Conservation (phyloP, 2,113 vertebrate genomes). For the Acrocephalus arundinaceus region DNA sequence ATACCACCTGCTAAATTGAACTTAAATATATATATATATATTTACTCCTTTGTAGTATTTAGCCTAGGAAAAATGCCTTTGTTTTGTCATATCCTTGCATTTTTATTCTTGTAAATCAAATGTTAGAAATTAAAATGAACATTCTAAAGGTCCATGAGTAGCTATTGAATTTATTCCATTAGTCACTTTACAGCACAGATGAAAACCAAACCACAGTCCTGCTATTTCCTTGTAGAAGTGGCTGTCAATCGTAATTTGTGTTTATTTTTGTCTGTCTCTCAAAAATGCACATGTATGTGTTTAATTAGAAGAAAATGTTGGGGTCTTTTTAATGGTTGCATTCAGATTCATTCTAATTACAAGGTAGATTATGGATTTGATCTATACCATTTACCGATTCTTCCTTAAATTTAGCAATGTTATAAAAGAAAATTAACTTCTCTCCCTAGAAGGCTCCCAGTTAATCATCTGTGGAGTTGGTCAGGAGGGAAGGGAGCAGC, state of each 20-base stretch:
- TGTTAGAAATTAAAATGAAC: not conserved
- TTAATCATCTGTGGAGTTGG: conserved; percentile 38
- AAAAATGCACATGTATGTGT: not conserved
- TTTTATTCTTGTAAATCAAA: not conserved
- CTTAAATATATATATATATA: not conserved
- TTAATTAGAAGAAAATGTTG: not conserved
- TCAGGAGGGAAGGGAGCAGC: conserved; percentile 5
- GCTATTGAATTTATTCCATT: not conserved
- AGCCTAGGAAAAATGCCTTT: not conserved
- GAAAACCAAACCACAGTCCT: not conserved
- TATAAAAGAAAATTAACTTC: conserved; percentile 31
- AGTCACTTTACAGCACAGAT: not conserved
- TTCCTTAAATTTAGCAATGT: conserved; percentile 3
- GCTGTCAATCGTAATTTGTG: not conserved
- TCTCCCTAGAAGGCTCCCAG: not conserved
- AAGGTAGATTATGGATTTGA: not conserved
- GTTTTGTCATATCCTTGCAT: not conserved
- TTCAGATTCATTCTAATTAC: not conserved
- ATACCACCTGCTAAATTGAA: not conserved
- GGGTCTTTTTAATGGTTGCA: not conserved
- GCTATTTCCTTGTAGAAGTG: not conserved
- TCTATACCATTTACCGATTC: not conserved
- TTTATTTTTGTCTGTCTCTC: conserved; percentile 22
- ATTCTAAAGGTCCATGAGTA: not conserved
- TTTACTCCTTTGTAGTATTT: not conserved